Evolutionary conservation across 2,888 invertebrate species (phyloP).

Genomic region (Phania funesta): DNA sequence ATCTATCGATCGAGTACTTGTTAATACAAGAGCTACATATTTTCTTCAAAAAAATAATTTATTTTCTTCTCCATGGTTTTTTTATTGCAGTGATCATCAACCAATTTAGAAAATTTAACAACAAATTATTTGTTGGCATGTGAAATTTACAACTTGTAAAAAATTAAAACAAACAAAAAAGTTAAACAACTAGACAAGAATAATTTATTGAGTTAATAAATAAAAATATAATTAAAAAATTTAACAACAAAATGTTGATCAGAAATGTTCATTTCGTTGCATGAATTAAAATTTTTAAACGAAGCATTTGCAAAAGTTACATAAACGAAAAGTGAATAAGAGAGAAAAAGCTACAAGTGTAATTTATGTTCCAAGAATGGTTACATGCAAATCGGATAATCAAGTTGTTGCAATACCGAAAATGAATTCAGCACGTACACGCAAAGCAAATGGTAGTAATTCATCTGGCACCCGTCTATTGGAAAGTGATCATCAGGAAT

Average conservation of each 20-base stretch:
- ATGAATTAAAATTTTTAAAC: slow-evolving; percentile 43
- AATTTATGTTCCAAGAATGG: slow-evolving; percentile 72
- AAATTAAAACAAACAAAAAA: slow-evolving; percentile 19
- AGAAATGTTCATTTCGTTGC: slow-evolving; percentile 24
- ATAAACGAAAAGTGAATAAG: slow-evolving; percentile 8
- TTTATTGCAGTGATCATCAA: slow-evolving; percentile 42
- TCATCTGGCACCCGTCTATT: slow-evolving; percentile 80
- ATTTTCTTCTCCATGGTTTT: slow-evolving; percentile 22
- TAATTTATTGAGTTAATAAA: slow-evolving; percentile 26
- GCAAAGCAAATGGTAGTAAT: slow-evolving; percentile 75
- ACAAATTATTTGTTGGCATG: slow-evolving; percentile 53
- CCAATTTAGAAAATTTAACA: slow-evolving; percentile 39
- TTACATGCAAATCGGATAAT: slow-evolving; percentile 80
- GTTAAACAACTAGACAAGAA: slow-evolving; percentile 21
- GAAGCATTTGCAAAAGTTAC: slow-evolving; percentile 18
- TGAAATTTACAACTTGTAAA: slow-evolving; percentile 46
- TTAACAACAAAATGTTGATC: slow-evolving; percentile 61
- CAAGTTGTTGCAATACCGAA: slow-evolving; percentile 77
- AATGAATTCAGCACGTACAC: slow-evolving; percentile 75
- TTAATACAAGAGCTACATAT: not conserved
- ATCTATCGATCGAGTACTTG: not conserved
- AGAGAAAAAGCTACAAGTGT: slow-evolving; percentile 8
- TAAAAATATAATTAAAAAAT: slow-evolving; percentile 51
- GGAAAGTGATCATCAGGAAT: slow-evolving; percentile 79
- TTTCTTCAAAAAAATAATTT: not conserved